Base-by-base conservation (phyloP, 2,888 invertebrate species). In the Stenurella melanura region DNA sequence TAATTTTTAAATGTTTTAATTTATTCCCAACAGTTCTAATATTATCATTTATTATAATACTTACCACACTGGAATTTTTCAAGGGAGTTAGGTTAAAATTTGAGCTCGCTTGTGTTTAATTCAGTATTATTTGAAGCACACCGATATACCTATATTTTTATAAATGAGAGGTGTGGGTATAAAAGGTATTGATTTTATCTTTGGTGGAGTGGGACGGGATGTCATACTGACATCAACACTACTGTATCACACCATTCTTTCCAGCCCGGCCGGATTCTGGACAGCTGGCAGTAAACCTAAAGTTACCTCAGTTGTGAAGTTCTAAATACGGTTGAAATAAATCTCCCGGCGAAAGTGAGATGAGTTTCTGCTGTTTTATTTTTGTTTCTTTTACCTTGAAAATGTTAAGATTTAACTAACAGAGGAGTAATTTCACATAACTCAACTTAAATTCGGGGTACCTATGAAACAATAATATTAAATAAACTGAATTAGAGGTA, bases 201-300 rank as follows among this genome's bases (percentile, higher is more conserved):
- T 42, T 7, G 42, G 12, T 11, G 12, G 11, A 42, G 42, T 42
- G n/a, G n/a, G 21, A n/a, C 9, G 60, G 26, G 26, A 61, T 30
- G 60, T 61, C 60, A 61, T 26, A 30, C 26, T 15, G 26, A 61
- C 21, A 61, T 15, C 60, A 30, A 61, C 30, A 61, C n/a, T 21
- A 11, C 21, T 21, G 60, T 60, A 42, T 42, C 42, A 26, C 26
- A 30, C 15, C 26, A 21, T 26, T 61, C 30, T 26, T 61, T n/a
- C 30, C 60, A n/a, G 15, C 60, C 21, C 6, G 11, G 21, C n/a
- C 60, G 12, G 26, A 6, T 61, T 26, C 30, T 61, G 26, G 60
- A 61, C 60, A 61, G 30, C 60, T 61, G 60, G 60, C 60, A 61
- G n/a, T 21, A 61, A 61, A 61, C 15, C 30, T 12, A 11, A 42